These are phyloP conservation scores for Turdus rufiventris DNA, from an alignment of 2,113 vertebrate species.

Conservation along the genomic window DNA sequence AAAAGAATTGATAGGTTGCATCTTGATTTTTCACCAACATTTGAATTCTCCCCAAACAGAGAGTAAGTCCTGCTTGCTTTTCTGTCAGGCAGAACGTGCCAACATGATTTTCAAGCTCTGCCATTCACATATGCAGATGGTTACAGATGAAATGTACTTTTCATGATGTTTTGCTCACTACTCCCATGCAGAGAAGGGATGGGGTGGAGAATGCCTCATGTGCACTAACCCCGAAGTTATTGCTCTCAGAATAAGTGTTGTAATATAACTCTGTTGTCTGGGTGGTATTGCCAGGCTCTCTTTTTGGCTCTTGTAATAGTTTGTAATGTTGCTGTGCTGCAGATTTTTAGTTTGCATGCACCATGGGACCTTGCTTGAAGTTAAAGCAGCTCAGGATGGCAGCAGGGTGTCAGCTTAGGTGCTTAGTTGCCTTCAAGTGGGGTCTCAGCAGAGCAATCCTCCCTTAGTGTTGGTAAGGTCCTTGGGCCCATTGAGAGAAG, in stretches of 20 bases:
- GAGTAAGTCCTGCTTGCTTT: not conserved
- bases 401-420: not conserved
- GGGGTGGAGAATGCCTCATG: not conserved
- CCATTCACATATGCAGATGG: not conserved
- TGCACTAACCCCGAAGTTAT: not conserved
- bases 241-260: not conserved
- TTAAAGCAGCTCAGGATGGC: not conserved
- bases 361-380: not conserved
- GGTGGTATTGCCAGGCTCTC: not conserved
- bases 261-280: not conserved
- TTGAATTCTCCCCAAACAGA: not conserved
- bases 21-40: not conserved
- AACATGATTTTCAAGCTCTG: not conserved
- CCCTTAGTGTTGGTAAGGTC: not conserved
- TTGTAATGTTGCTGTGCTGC: fast-evolving
- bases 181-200: not conserved
- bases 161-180: not conserved
- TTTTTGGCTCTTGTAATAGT: not conserved
- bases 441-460: not conserved
- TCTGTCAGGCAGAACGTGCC: not conserved
- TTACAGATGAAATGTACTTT: constrained; percentile 21
- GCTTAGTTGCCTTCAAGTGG: not conserved
- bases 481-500: not conserved
- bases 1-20: not conserved
- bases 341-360: not conserved